Evolutionary conservation across 2,797 vertebrate species (phyloP), one percentile per base, ranked within the genome.

Genomic region (Danio aesculapii): DNA sequence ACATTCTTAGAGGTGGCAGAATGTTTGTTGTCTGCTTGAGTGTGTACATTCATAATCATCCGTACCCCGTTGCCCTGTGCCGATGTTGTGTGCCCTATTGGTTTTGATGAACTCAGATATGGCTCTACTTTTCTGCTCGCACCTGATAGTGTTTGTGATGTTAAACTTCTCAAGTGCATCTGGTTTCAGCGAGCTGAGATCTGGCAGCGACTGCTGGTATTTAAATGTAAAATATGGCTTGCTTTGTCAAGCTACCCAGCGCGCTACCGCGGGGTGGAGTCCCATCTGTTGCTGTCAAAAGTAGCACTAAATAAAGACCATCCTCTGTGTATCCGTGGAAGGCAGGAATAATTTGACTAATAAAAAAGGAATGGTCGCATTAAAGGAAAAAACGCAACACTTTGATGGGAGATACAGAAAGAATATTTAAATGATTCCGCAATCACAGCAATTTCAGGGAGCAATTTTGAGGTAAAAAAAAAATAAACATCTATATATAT

Each of bases 251-350:
- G 75, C 76, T 86, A 52, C 72, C 69, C 75, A 77, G 78, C 71
- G 61, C 50, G 81, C 76, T 84, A 80, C 86, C 84, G 83, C 75
- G 76, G 83, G 84, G 86, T 85, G 59, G 55, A 30, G 61, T 79
- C 82, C 87, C 87, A 88, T 88, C 86, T 88, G 86, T 87, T 87
- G 81, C 81, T 83, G 83, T 88, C 85, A 87, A 84, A 68, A 79
- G 39, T 4, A 67, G 74, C 80, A 79, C 82, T 87, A 87, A 86
- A 85, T 81, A 81, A 73, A 84, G 66, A 44, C 61, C 44, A 67
- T 77, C 59, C 59, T 79, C 71, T 46, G 58, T 46, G 62, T 83
- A 30, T 30, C 30, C 30, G 30, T 30, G 30, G 30, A 30, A 30
- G 30, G 30, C 30, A 30, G 30, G 30, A 30, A 30, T 30, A 30